Percentiles rank a stretch among this genome's conserved stretches.
These are phyloP conservation scores for Lemur catta DNA, from an alignment of 2,797 vertebrate species.

Conservation along the genomic window DNA sequence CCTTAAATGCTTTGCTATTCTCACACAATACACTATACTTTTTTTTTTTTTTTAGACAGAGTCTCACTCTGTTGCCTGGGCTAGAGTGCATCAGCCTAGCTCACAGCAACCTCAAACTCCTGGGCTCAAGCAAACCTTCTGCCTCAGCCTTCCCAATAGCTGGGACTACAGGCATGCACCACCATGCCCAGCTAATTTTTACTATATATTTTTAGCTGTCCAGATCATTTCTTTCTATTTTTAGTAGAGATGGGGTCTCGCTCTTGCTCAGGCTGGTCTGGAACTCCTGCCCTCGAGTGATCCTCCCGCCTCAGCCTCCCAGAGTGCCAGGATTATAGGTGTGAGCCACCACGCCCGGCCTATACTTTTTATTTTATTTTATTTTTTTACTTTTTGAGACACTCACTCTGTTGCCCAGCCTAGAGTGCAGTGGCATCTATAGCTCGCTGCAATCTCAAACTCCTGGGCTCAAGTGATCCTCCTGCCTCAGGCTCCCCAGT, in stretches of 20 bases:
- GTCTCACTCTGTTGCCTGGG: background rate
- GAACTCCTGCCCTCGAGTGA: background rate
- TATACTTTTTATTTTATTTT: background rate
- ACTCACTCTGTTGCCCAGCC: no score
- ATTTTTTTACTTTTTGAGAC: no score
- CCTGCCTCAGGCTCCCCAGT: no score
- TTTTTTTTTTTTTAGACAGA: background rate
- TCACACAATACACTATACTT: background rate
- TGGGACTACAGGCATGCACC: background rate
- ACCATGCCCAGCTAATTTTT: background rate
- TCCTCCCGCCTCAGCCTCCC: background rate
- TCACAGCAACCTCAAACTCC: background rate
- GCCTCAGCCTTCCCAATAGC: background rate
- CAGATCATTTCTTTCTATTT: no score
- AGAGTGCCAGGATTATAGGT: background rate
- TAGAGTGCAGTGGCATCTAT: no score
- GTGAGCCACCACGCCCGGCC: background rate
- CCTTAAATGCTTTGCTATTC: background rate
- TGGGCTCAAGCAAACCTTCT: background rate
- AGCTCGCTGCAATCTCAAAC: no score
- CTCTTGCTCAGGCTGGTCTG: background rate
- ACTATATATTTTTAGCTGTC: background rate
- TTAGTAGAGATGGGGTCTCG: background rate
- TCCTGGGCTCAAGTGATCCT: no score
- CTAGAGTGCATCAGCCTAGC: background rate